Evolutionary conservation across 2,797 vertebrate species (phyloP).

Genomic region (Petrocephalus schoutedeni): DNA sequence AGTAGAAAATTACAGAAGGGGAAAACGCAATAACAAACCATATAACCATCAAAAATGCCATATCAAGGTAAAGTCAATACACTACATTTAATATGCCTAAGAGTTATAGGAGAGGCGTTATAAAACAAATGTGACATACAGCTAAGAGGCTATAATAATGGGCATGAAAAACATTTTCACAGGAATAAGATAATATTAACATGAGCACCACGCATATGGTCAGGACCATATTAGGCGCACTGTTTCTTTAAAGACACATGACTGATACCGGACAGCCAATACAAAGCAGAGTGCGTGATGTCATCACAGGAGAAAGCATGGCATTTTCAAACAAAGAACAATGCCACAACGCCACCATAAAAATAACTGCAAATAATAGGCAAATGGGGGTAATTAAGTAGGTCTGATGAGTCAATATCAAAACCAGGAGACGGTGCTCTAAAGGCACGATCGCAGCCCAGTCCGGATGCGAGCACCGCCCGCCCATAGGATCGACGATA

Average conservation of each 20-base stretch:
- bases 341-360: constrained; percentile 61
- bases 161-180: not conserved
- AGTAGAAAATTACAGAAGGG: not conserved
- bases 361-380: constrained; percentile 23
- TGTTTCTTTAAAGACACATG: constrained; percentile 68
- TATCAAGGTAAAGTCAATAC: not conserved
- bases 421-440: not conserved
- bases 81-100: not conserved
- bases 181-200: not conserved
- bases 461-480: not conserved
- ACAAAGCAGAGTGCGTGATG: constrained; percentile 75
- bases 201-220: not conserved
- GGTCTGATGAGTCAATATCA: not conserved
- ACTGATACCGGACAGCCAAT: constrained; percentile 65
- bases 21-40: no score
- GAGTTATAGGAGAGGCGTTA: not conserved
- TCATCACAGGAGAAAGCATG: constrained; percentile 85
- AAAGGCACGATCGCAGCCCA: not conserved
- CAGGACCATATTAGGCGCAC: constrained; percentile 35
- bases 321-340: constrained; percentile 98
- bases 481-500: not conserved
- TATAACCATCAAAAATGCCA: no score
- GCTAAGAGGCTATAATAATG: not conserved
- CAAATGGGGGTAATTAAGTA: not conserved
- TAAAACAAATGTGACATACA: not conserved